Conservation (phyloP, 2,113 vertebrate species). For the Microtus richardsoni region DNA sequence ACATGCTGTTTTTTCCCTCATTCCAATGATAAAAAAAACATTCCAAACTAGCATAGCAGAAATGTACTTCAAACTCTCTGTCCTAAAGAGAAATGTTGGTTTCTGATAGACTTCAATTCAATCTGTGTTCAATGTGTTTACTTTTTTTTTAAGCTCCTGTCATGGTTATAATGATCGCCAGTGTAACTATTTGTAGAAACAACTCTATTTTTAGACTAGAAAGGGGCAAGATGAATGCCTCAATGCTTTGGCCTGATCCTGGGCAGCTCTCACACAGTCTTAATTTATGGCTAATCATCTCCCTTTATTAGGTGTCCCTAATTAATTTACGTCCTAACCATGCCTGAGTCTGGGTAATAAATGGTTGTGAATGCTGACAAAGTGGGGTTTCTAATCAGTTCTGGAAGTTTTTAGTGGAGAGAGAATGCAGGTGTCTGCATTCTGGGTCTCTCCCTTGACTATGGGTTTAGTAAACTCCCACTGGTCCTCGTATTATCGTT, state of each 20-base stretch:
- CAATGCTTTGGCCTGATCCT: neutral
- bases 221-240: neutral
- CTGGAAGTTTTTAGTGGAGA: neutral
- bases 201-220: constrained; percentile 48
- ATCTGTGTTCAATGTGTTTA: constrained; percentile 31
- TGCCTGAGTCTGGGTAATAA: neutral
- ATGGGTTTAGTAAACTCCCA: neutral
- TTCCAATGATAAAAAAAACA: neutral
- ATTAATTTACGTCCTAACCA: neutral
- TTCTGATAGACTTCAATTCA: constrained; percentile 43
- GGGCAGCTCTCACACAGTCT: neutral
- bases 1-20: neutral
- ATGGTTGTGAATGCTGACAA: neutral
- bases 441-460: neutral
- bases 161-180: neutral
- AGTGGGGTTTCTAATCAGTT: neutral
- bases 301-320: neutral
- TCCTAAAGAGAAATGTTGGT: constrained; percentile 21
- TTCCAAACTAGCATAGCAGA: neutral
- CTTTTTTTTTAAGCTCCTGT: neutral
- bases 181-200: constrained; percentile 9
- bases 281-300: constrained; percentile 17
- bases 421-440: neutral
- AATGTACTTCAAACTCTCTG: neutral
- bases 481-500: neutral